Conservation (phyloP, 2,888 invertebrate species). For the Noctua fimbriata region DNA sequence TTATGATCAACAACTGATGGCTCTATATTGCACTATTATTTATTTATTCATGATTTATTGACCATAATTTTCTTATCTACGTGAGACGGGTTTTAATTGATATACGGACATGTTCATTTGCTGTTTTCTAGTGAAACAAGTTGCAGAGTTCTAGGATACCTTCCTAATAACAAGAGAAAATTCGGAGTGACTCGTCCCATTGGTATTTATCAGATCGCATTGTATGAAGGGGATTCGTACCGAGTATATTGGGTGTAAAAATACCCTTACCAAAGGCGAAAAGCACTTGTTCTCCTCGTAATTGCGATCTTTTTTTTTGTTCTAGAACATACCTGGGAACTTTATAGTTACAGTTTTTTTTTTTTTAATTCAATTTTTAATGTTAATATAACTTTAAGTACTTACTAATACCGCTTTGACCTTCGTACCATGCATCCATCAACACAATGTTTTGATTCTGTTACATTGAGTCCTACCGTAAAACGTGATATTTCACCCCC, state of each 20-base stretch:
- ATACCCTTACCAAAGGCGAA: too few species aligned
- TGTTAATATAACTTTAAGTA: too few species aligned
- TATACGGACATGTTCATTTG: slow-evolving; percentile 21
- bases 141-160: not conserved
- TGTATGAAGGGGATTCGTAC: not conserved
- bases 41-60: slow-evolving; percentile 45
- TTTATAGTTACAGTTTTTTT: too few species aligned
- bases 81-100: slow-evolving; percentile 16
- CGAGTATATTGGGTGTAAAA: not conserved
- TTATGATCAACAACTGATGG: slow-evolving; percentile 13
- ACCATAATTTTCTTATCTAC: slow-evolving; percentile 11
- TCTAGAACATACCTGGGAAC: too few species aligned
- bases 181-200: not conserved
- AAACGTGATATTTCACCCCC: too few species aligned
- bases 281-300: too few species aligned
- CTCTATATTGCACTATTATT: slow-evolving; percentile 23
- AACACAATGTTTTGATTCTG: too few species aligned
- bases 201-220: not conserved
- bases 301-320: too few species aligned
- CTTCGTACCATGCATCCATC: too few species aligned
- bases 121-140: not conserved
- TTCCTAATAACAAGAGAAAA: not conserved
- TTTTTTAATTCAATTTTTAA: too few species aligned
- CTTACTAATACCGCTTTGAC: too few species aligned
- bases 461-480: too few species aligned